Base-by-base conservation (phyloP, 2,113 vertebrate species). In the Lichenostomus cassidix region DNA sequence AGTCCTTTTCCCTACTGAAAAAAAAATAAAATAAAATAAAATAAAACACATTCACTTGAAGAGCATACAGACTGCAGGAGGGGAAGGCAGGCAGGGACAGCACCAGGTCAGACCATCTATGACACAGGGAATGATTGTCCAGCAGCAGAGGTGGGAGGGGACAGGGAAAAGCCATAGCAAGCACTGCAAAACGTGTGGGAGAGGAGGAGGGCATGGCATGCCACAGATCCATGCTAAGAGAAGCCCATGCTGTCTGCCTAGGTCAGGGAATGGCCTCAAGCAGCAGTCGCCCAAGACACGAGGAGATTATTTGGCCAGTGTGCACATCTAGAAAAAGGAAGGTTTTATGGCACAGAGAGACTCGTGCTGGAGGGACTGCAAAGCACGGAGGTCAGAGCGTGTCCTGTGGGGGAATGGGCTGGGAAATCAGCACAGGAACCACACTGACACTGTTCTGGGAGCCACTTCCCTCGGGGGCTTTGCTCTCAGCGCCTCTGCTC, bases 291-390 rank as follows among this genome's bases (percentile, higher is more conserved):
- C 52, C 79, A 47, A 76, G 90, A 83, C 64, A 75, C 3, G 15
- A 76, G 63, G 78, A 88, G 62, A 28, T 77, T 46, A 39, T 96
- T 96, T 95, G 97, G 97, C 97, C 84, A 39, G 79, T 71, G 85
- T 95, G 94, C 95, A 95, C 96, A 39, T 96, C 73, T 47, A 69
- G 78, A 58, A 41, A 42, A 65, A 37, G 77, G 47, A 74, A 60
- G 62, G 83, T 7, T 55, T 83, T 90, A 96, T 96, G 97, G 97
- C 97, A 97, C 96, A 90, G 92, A 91, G 83, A 85, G 96, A 83
- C 74, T 80, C 53, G 71, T 86, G 87, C 90, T 92, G 87, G 9
- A 44, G 59, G 69, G 85, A 28, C 49, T 27, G 92, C 64, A 31
- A 42, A 93, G 87, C 94, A 21, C 3, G 58, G 84, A 33, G 83